Evolutionary conservation across 2,113 vertebrate genomes (phyloP).

Genomic region (Dipodomys stephensi): DNA sequence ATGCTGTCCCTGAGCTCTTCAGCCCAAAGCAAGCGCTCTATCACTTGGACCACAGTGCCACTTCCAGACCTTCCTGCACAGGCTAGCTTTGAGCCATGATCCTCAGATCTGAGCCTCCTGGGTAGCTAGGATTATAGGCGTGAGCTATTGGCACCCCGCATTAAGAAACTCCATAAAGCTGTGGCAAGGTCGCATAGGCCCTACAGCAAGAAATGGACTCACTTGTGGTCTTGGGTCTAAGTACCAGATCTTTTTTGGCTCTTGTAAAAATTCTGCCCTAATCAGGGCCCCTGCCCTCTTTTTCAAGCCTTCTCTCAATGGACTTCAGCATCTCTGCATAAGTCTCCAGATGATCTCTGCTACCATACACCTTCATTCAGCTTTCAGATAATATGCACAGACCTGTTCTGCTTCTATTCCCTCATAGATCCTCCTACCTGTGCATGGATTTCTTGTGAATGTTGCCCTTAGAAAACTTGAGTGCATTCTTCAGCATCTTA

Average conservation of each 20-base stretch:
- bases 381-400: not conserved
- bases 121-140: too few species aligned
- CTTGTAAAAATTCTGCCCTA: not conserved
- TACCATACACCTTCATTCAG: too few species aligned
- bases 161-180: not conserved
- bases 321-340: not conserved
- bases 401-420: not conserved
- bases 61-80: too few species aligned
- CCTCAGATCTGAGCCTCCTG: too few species aligned
- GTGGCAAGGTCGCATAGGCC: not conserved
- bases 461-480: not conserved
- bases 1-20: too few species aligned
- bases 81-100: too few species aligned
- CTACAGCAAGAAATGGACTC: not conserved
- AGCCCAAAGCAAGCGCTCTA: too few species aligned
- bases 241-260: not conserved
- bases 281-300: not conserved
- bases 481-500: not conserved
- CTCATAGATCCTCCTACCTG: not conserved
- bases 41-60: too few species aligned
- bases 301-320: not conserved
- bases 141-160: too few species aligned
- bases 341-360: not conserved
- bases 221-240: too few species aligned
- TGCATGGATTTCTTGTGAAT: not conserved